Conservation (phyloP, 1,140 invertebrate species). For the Bombus superbus region DNA sequence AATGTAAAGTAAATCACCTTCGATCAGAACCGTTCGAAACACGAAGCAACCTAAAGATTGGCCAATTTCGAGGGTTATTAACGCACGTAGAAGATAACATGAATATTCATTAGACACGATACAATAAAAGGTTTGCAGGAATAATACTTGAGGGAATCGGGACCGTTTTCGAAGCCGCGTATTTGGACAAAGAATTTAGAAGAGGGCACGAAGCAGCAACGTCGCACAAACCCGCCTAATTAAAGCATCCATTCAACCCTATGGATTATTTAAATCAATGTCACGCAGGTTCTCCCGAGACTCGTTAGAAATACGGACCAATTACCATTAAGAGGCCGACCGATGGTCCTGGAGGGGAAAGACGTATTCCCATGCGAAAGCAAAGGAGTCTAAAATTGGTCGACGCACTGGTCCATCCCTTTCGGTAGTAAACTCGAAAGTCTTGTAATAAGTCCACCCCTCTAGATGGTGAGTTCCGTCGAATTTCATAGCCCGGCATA, state of each 20-base stretch:
- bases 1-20: background rate
- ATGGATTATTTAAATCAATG: slow-evolving; percentile 73
- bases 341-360: slow-evolving; percentile 9
- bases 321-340: slow-evolving; percentile 69
- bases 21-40: background rate
- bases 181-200: slow-evolving; percentile 35
- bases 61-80: background rate
- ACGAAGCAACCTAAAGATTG: background rate
- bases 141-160: background rate
- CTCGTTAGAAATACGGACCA: slow-evolving; percentile 67
- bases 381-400: slow-evolving; percentile 63
- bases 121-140: slow-evolving; percentile 35
- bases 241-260: slow-evolving; percentile 62
- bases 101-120: slow-evolving; percentile 39
- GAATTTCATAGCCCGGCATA: background rate
- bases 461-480: slow-evolving; percentile 15
- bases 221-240: slow-evolving; percentile 53
- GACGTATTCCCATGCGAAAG: slow-evolving; percentile 30
- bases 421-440: slow-evolving; percentile 69
- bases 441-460: slow-evolving; percentile 64
- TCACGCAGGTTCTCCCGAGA: slow-evolving; percentile 64
- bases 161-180: background rate
- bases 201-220: slow-evolving; percentile 1
- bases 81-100: background rate
- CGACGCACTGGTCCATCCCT: slow-evolving; percentile 42